Evolutionary conservation across 2,888 invertebrate species (phyloP).

Genomic region (Tachina fera): DNA sequence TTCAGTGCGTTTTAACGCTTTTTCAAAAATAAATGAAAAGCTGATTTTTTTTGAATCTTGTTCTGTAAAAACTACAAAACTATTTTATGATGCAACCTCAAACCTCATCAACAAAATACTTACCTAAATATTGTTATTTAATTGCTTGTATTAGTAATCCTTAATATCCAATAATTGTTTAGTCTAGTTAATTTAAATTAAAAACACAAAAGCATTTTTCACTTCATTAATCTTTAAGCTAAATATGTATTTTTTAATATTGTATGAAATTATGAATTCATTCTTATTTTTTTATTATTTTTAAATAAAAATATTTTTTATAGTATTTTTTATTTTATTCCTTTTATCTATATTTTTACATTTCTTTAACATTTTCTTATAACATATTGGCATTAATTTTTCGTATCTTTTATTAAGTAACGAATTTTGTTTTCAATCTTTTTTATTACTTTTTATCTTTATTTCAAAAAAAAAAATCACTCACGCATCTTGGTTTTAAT

Average conservation of each 20-base stretch:
- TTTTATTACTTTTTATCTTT: constrained; percentile 11
- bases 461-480: constrained; percentile 31
- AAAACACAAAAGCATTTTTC: constrained; percentile 5
- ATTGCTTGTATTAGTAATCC: constrained; percentile 27
- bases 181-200: constrained; percentile 1
- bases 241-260: neutral
- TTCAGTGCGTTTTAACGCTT: too few species aligned
- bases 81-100: too few species aligned
- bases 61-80: too few species aligned
- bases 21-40: too few species aligned
- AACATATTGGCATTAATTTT: neutral
- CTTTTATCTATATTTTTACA: neutral
- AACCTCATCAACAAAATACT: neutral
- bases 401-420: constrained; percentile 3
- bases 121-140: constrained; percentile 1
- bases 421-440: constrained; percentile 7
- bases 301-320: neutral
- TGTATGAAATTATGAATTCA: neutral
- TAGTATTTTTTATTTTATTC: neutral
- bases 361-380: neutral
- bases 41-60: too few species aligned
- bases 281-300: neutral
- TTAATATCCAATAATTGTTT: constrained; percentile 38
- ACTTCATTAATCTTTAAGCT: constrained; percentile 12
- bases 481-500: constrained; percentile 61